These are phyloP conservation scores for Drosophila sechellia DNA, from an alignment of 1,140 invertebrate species.

Conservation along the genomic window DNA sequence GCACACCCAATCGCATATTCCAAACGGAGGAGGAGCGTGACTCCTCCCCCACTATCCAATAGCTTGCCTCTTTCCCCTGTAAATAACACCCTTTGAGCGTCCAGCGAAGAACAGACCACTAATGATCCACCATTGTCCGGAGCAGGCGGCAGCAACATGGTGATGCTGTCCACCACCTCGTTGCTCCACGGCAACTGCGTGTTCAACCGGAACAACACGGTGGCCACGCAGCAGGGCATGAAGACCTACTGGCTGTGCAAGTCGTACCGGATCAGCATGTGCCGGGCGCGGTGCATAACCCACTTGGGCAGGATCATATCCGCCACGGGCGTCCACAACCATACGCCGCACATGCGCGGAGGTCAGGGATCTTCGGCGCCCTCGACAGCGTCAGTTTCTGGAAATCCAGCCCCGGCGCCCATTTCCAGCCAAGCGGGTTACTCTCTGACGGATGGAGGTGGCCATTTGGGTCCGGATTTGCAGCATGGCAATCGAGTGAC, in stretches of 20 bases:
- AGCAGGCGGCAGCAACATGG: conserved; percentile 80
- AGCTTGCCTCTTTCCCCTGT: conserved; percentile 37
- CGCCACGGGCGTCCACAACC: conserved; percentile 83
- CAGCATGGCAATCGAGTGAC: conserved; percentile 40
- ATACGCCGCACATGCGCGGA: conserved; percentile 81
- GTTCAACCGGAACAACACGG: conserved; percentile 84
- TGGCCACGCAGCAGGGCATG: conserved; percentile 84
- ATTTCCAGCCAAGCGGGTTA: conserved; percentile 56
- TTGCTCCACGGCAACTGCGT: conserved; percentile 84
- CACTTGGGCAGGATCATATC: conserved; percentile 83
- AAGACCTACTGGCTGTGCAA: conserved; percentile 85
- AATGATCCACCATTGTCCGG: conserved; percentile 76
- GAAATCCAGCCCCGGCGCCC: conserved; percentile 26
- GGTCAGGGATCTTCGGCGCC: conserved; percentile 23
- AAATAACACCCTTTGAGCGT: conserved; percentile 64
- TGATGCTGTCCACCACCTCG: conserved; percentile 84
- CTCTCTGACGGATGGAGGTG: conserved; percentile 43
- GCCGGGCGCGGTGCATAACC: conserved; percentile 83
- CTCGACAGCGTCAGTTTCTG: conserved; percentile 27
- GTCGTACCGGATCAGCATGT: conserved; percentile 84
- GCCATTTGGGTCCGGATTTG: conserved; percentile 50
- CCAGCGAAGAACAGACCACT: conserved; percentile 54
- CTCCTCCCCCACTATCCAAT: conserved; percentile 14
- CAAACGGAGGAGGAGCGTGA: conserved; percentile 1
- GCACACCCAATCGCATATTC: conserved; percentile 8